Evolutionary conservation across 2,113 vertebrate genomes (phyloP).

Genomic region (Pipa parva): DNA sequence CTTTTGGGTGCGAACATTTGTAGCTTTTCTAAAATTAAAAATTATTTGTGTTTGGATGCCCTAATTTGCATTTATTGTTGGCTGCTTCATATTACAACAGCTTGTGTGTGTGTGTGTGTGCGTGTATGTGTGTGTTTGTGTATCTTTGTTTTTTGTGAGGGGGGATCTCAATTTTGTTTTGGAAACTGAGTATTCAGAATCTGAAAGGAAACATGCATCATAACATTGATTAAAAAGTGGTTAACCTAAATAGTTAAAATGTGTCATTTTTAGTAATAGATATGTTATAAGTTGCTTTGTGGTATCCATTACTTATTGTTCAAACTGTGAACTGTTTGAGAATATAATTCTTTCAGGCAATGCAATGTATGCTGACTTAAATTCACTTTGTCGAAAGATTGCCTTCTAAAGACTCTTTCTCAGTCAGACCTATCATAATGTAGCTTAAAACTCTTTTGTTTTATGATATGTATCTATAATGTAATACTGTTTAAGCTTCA

Average conservation of each 20-base stretch:
- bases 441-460: too few species aligned
- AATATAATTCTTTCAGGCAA: conserved; percentile 3
- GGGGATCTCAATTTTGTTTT: neutral
- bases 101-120: neutral
- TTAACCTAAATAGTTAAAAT: neutral
- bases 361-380: neutral
- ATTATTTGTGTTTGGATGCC: neutral
- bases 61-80: conserved; percentile 20
- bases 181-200: neutral
- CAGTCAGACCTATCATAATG: too few species aligned
- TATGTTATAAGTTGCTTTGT: neutral
- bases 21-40: neutral
- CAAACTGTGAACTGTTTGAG: conserved; percentile 3
- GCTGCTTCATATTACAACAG: neutral
- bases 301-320: neutral
- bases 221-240: neutral
- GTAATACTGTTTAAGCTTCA: too few species aligned
- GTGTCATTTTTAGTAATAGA: conserved; percentile 2
- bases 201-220: neutral
- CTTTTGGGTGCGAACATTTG: neutral
- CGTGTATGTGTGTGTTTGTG: too few species aligned
- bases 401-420: neutral
- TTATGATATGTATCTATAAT: too few species aligned
- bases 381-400: neutral
- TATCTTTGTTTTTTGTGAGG: too few species aligned